phyloP scores from a whole-genome alignment of 2,113 vertebrate genomes.

The Sinocyclocheilus anshuiensis region DNA sequence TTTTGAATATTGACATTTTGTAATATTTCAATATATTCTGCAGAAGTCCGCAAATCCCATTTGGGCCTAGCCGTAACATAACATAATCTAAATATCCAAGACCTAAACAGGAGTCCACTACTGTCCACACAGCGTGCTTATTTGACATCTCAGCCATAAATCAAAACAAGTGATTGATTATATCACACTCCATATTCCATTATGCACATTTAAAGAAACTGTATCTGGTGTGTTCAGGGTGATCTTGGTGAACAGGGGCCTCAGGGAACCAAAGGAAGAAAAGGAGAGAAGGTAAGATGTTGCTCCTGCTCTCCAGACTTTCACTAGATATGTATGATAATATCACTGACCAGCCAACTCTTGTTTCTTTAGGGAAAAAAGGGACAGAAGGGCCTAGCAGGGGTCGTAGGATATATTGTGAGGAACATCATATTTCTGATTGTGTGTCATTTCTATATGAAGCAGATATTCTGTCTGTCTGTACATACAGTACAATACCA shows the following conservation, averaged over 20 bases:
- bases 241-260: conserved; percentile 72
- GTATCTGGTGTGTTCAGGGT: conserved; percentile 64
- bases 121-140: neutral
- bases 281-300: conserved; percentile 70
- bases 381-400: conserved; percentile 64
- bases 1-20: neutral
- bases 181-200: neutral
- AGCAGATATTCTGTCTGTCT: neutral
- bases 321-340: neutral
- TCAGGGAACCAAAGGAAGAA: conserved; percentile 69
- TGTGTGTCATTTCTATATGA: neutral
- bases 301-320: neutral
- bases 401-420: conserved; percentile 73
- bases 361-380: conserved; percentile 69
- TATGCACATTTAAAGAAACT: neutral
- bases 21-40: neutral
- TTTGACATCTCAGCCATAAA: neutral
- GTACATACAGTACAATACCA: neutral
- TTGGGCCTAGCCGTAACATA: neutral
- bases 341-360: neutral
- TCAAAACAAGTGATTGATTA: neutral
- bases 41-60: neutral
- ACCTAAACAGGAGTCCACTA: neutral
- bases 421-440: conserved; percentile 45
- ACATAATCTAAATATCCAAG: neutral